Conservation (phyloP, 2,888 invertebrate species). For the Tipula vernalis region DNA sequence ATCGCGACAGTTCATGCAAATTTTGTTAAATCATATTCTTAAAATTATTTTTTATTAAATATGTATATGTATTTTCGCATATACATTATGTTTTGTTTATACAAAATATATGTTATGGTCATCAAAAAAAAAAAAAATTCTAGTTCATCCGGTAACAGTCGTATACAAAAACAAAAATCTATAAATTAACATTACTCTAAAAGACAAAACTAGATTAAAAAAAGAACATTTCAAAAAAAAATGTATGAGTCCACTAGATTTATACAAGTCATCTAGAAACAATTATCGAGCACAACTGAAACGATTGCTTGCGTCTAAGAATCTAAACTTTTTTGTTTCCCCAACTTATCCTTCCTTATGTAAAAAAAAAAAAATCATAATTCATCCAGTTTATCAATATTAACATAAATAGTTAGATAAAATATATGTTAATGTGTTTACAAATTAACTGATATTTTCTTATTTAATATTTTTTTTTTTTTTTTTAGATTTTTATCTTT, state of each 20-base stretch:
- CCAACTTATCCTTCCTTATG: neutral
- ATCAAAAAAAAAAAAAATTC: neutral
- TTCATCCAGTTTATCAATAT: neutral
- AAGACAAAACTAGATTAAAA: neutral
- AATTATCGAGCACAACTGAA: neutral
- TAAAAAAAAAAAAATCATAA: neutral
- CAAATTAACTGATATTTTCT: constrained; percentile 10
- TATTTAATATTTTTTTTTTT: neutral
- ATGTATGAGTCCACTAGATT: neutral
- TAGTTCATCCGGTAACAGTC: neutral
- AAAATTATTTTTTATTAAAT: neutral
- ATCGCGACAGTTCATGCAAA: neutral
- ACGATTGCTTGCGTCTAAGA: constrained; percentile 4
- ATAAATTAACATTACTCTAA: neutral
- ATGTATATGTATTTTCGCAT: neutral
- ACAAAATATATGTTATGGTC: neutral
- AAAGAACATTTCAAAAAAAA: neutral
- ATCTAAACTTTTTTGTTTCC: neutral
- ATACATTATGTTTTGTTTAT: neutral
- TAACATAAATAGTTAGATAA: neutral
- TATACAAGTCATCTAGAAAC: neutral
- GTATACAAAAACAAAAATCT: neutral
- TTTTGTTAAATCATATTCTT: neutral
- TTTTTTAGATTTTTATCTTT: neutral
- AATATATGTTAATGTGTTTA: neutral